Conservation (phyloP, 2,113 vertebrate genomes). For the Microcebus murinus region DNA sequence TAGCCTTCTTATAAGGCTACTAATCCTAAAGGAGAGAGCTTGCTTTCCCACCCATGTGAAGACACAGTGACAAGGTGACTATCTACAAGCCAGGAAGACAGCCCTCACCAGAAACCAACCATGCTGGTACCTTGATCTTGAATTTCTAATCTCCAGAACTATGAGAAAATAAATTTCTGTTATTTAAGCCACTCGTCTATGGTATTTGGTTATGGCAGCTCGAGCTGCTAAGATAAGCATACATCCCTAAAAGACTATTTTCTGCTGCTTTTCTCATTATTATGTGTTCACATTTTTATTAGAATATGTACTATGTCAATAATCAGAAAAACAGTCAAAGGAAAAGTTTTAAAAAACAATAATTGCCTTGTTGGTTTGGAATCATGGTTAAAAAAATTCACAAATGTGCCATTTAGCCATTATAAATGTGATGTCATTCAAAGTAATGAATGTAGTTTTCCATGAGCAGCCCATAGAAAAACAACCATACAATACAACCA, state of each 20-base stretch:
- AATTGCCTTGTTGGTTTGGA: background rate
- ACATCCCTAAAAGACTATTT: constrained; percentile 1
- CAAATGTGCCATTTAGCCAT: constrained; percentile 6
- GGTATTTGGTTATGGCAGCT: constrained; percentile 22
- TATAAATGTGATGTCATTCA: constrained; percentile 56
- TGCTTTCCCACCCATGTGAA: background rate
- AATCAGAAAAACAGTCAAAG: constrained; percentile 40
- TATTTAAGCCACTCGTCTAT: background rate
- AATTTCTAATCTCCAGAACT: constrained; percentile 3
- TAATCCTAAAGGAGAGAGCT: too few species aligned
- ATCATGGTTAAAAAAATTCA: background rate
- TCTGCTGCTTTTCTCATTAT: constrained; percentile 1
- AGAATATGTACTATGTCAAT: background rate
- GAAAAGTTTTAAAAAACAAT: background rate
- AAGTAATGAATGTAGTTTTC: constrained; percentile 19
- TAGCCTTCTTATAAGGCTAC: too few species aligned
- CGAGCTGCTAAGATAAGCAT: background rate
- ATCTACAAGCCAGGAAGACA: background rate
- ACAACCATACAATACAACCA: background rate
- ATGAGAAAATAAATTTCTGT: constrained; percentile 36
- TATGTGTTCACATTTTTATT: constrained; percentile 15
- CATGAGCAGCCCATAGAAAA: background rate
- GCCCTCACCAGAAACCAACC: background rate
- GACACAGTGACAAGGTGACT: background rate
- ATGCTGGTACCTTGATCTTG: background rate